Evolutionary conservation across 1,140 invertebrate genomes (phyloP).

Genomic region (Copidosoma floridanum): DNA sequence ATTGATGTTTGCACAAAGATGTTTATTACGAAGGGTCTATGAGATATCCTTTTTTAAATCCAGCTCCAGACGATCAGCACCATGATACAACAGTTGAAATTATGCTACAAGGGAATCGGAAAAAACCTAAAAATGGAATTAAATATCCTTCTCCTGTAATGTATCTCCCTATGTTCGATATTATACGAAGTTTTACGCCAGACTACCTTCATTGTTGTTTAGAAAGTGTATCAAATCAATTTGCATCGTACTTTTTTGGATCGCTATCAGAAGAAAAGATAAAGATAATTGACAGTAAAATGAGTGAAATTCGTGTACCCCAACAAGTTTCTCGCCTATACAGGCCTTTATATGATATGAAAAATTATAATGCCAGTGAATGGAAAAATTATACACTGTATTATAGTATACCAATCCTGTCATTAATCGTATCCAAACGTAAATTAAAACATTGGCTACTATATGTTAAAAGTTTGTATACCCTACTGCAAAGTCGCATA

Average conservation of each 20-base stretch:
- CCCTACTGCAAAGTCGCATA: not conserved
- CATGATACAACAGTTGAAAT: not conserved
- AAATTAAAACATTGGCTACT: not conserved
- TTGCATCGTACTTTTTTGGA: not conserved
- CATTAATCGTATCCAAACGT: not conserved
- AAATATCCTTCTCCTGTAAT: conserved; percentile 5
- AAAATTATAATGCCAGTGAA: not conserved
- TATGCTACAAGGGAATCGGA: not conserved
- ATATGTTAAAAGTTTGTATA: not conserved
- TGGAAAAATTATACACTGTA: not conserved
- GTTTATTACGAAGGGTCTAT: not conserved
- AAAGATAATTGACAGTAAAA: not conserved
- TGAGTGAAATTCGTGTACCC: not conserved
- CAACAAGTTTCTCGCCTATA: not conserved
- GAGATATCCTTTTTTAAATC: not conserved
- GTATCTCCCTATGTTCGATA: conserved; percentile 9
- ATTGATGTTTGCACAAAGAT: not conserved
- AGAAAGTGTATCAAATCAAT: not conserved
- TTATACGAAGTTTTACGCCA: conserved; percentile 4
- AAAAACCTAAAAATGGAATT: not conserved
- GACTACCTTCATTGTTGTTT: conserved; percentile 5
- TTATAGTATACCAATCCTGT: not conserved
- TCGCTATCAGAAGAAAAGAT: not conserved
- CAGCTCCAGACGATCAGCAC: not conserved
- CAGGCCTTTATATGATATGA: not conserved